phyloP scores from a whole-genome alignment of 1,140 invertebrate genomes.

The Xylocopa sonorina region DNA sequence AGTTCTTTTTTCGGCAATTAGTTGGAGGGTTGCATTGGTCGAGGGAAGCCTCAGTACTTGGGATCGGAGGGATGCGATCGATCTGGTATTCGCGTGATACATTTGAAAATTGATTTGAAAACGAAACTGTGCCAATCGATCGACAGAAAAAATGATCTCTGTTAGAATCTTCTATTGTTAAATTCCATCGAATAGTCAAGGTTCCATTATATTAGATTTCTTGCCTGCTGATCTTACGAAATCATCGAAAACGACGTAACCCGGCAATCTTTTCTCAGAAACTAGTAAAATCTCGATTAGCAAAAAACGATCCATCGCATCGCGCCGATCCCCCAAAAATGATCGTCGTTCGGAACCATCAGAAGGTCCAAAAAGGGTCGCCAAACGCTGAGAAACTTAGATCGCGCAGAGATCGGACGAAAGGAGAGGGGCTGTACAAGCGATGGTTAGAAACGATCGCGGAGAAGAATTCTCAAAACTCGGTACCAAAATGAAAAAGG shows the following conservation, averaged over 20 bases:
- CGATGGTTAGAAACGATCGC: neutral
- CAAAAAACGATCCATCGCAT: neutral
- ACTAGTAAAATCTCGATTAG: no score
- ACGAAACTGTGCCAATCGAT: slow-evolving; percentile 6
- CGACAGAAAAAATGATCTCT: neutral
- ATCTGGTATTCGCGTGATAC: neutral
- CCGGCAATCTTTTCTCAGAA: no score
- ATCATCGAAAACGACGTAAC: no score
- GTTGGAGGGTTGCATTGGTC: no score
- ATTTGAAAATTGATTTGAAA: neutral
- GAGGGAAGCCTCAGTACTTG: neutral
- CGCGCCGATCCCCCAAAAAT: neutral
- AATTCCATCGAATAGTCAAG: no score
- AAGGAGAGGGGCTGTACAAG: neutral
- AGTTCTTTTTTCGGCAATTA: no score
- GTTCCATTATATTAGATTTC: neutral
- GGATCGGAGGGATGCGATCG: neutral
- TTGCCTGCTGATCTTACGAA: no score
- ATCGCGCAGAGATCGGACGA: neutral
- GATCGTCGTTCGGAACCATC: neutral
- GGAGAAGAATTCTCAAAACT: slow-evolving; percentile 34
- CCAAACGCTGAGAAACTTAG: neutral
- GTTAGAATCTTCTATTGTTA: no score
- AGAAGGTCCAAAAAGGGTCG: neutral
- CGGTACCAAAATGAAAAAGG: slow-evolving; percentile 74